Percentiles rank a stretch among this genome's conserved stretches.
phyloP scores from a whole-genome alignment of 1,140 invertebrate species.

The Papilio xuthus region DNA sequence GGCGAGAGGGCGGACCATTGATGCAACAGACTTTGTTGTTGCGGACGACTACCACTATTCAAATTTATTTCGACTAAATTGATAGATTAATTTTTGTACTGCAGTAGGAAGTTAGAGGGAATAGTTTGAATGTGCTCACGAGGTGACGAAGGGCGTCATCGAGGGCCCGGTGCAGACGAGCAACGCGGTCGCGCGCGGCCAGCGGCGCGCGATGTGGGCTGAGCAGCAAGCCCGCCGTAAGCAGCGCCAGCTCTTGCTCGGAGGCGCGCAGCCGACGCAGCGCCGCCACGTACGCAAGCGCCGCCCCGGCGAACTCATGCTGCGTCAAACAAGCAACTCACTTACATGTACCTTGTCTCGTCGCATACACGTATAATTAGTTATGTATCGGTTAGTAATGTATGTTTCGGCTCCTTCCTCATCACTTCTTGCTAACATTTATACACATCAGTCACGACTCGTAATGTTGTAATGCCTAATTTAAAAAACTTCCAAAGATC shows the following conservation, averaged over 20 bases:
- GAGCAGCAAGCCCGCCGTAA: slow-evolving; percentile 92
- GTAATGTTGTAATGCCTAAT: no score
- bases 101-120: neutral
- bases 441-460: no score
- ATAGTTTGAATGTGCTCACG: slow-evolving; percentile 73
- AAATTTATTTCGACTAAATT: no score
- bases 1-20: no score
- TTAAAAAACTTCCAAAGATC: no score
- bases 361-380: no score
- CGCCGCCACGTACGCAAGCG: slow-evolving; percentile 90
- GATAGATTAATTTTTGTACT: neutral
- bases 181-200: slow-evolving; percentile 90
- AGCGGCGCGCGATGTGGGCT: slow-evolving; percentile 90
- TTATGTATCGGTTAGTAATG: no score
- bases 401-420: no score
- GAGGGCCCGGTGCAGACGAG: slow-evolving; percentile 88
- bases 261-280: slow-evolving; percentile 91
- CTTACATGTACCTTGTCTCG: no score
- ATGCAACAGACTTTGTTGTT: no score
- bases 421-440: no score
- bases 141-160: slow-evolving; percentile 92
- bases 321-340: slow-evolving; percentile 56
- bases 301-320: slow-evolving; percentile 87
- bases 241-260: slow-evolving; percentile 95
- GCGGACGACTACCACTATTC: no score